Evolutionary conservation across 2,888 invertebrate genomes (phyloP).

Genomic region (Hydrotaea diabolus): DNA sequence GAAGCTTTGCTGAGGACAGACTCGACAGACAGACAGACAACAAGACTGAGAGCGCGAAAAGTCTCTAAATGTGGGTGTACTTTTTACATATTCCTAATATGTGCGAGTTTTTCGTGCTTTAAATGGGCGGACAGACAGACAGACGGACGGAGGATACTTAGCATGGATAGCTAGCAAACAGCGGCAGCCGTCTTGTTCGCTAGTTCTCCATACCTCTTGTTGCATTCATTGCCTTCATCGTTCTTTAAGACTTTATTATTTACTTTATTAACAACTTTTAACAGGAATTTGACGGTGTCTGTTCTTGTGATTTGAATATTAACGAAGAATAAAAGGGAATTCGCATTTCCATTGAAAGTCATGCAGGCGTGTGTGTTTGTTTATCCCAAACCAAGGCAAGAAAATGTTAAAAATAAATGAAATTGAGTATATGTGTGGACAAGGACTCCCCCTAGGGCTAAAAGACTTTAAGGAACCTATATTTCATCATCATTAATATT

Average conservation of each 20-base stretch:
- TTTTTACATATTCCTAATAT: too few species aligned
- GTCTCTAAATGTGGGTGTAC: neutral
- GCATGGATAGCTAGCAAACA: neutral
- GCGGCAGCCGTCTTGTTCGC: neutral
- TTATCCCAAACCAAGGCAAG: neutral
- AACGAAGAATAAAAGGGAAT: conserved; percentile 24
- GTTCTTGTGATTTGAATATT: conserved; percentile 62
- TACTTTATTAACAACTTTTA: conserved; percentile 58
- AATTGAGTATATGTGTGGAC: too few species aligned
- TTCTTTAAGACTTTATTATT: conserved; percentile 39
- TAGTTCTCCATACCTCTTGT: too few species aligned
- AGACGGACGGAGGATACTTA: neutral
- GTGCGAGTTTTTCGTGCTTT: too few species aligned
- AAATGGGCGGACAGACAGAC: neutral
- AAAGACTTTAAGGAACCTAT: too few species aligned
- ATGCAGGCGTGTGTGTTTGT: too few species aligned
- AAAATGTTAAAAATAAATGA: neutral
- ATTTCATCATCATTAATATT: too few species aligned
- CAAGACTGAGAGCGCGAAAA: neutral
- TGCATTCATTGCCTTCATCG: neutral
- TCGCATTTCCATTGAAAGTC: conserved; percentile 1
- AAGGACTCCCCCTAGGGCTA: too few species aligned
- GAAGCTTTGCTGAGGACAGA: neutral
- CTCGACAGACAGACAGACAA: neutral
- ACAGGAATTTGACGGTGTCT: conserved; percentile 58